Base-by-base conservation (phyloP, 2,888 invertebrate species). In the Automeris io region DNA sequence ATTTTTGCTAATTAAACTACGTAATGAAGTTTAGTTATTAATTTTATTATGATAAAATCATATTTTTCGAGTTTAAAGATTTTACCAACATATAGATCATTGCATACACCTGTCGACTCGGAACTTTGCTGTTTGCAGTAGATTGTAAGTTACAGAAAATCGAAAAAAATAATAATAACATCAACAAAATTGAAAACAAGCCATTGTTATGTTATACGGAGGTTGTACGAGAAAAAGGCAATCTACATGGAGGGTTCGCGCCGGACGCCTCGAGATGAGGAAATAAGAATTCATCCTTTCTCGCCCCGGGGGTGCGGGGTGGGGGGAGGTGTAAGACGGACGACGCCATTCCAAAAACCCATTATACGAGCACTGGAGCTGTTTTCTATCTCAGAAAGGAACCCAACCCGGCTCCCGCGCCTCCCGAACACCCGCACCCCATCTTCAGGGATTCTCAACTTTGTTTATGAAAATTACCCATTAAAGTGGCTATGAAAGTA, bases 331-430 rank as follows among this genome's bases (percentile, higher is more conserved):
- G 74, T 77, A 89, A 90, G 90, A 90, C 88, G 90, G 89, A 90
- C 89, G 90, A 89, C 88, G 89, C 89, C 89, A 91, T 91, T 91
- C 90, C 90, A 88, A 88, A 89, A 89, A 89, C 87, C 90, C 90
- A 90, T 90, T 90, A 90, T 89, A 89, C 90, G 87, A 89, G 88
- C 89, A 81, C 88, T 77, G 81, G 88, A 86, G 88, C 89, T 89
- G 89, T 89, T 88, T 88, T 88, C 79, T 83, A 79, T 76, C 74
- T 87, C 75, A 85, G 80, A 79, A 72, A 73, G 70, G 82, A 87
- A 83, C 71, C 70, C 73, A 72, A 65, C 57, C 49, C 57, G 54
- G 51, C 59, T n/a, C n/a, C n/a, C n/a, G 61, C 59, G 50, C 45
- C 51, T 57, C 61, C 60, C 56, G 26, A 52, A 57, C 58, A 57